Evolutionary conservation across 2,888 invertebrate genomes (phyloP).

Genomic region (Clepsis dumicolana): DNA sequence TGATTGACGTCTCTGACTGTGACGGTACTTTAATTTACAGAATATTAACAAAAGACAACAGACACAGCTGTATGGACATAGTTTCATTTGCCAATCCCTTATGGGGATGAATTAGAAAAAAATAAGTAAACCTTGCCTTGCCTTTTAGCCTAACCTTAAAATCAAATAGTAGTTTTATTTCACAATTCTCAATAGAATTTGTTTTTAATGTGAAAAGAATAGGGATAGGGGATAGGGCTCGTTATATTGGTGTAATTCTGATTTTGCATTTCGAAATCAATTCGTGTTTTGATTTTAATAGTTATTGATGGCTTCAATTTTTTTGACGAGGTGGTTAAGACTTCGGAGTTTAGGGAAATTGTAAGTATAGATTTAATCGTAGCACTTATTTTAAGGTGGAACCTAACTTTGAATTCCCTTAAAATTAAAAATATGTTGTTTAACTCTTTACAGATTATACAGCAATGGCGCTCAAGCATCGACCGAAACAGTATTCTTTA

Average conservation of each 20-base stretch:
- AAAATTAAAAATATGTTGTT: constrained; percentile 21
- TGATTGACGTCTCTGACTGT: no score
- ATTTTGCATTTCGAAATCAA: background rate
- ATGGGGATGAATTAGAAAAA: no score
- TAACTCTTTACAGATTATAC: constrained; percentile 58
- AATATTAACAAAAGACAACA: no score
- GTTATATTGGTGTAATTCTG: background rate
- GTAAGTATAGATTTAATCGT: constrained; percentile 59
- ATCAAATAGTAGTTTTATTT: background rate
- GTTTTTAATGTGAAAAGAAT: background rate
- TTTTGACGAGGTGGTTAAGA: constrained; percentile 55
- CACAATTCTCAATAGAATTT: background rate
- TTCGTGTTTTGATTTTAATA: background rate
- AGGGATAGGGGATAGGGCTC: no score
- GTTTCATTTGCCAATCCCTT: no score
- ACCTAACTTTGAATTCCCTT: background rate
- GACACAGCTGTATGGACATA: no score
- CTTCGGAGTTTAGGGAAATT: constrained; percentile 61
- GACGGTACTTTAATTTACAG: no score
- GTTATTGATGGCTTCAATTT: constrained; percentile 60
- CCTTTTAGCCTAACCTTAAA: background rate
- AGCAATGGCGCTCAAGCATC: constrained; percentile 53
- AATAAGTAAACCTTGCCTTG: background rate
- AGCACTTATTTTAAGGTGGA: background rate
- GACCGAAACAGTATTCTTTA: constrained; percentile 48